A percentile compares a stretch with the other conserved stretches of the same genome.
These are phyloP conservation scores for Pristionchus arcanus DNA, from an alignment of 2,888 invertebrate species.

Conservation along the genomic window DNA sequence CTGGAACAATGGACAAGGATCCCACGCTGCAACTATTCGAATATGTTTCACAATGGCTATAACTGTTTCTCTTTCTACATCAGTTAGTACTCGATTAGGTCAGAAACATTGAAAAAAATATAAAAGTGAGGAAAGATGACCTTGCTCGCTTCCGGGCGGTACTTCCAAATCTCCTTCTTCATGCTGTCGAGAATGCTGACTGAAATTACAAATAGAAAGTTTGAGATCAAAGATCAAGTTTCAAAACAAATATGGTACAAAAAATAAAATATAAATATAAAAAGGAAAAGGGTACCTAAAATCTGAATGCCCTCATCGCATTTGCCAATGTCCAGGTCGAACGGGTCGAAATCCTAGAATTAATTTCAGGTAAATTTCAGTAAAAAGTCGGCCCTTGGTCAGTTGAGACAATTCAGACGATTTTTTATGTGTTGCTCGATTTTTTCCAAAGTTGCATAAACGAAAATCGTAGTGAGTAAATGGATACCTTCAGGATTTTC, in stretches of 20 bases:
- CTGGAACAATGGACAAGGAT: not conserved
- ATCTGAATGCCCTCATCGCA: conserved; percentile 35
- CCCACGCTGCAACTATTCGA: too few relatives aligned
- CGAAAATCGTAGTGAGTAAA: too few relatives aligned
- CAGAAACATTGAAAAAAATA: not conserved
- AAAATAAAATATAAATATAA: too few relatives aligned
- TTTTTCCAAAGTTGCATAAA: too few relatives aligned
- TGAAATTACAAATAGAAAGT: not conserved
- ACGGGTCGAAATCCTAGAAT: not conserved
- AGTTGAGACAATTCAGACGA: too few relatives aligned
- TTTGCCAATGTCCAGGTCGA: conserved; percentile 17
- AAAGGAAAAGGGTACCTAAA: not conserved
- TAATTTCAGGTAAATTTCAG: not conserved
- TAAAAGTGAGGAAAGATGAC: not conserved
- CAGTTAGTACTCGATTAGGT: not conserved
- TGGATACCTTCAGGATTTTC: too few relatives aligned
- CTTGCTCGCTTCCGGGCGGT: conserved; percentile 18
- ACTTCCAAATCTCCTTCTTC: conserved; percentile 29
- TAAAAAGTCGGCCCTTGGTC: too few relatives aligned
- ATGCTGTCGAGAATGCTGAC: not conserved
- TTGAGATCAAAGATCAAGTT: not conserved
- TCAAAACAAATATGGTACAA: not conserved
- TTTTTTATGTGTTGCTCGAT: too few relatives aligned
- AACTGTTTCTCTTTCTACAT: too few relatives aligned
- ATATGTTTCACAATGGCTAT: too few relatives aligned